Percentiles rank a stretch among this genome's conserved stretches.
Conservation (phyloP, 2,113 vertebrate species). For the Dolichotis patagonum region DNA sequence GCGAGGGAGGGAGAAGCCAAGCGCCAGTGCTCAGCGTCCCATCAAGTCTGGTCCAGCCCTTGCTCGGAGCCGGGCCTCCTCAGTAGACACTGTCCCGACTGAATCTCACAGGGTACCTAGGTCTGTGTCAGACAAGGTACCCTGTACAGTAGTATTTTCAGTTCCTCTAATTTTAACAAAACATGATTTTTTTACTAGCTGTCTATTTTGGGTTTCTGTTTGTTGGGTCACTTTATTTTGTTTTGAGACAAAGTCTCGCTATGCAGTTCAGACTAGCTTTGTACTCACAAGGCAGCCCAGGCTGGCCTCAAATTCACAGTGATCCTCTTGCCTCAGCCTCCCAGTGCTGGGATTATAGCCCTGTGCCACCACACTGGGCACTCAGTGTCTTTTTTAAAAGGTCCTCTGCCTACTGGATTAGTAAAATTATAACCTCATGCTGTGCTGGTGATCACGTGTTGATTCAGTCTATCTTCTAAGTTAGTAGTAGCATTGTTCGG, state of each 20-base stretch:
- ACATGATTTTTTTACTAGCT: not conserved
- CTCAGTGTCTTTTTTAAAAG: not conserved
- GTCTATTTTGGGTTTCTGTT: not conserved
- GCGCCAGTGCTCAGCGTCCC: not conserved
- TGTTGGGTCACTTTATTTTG: not conserved
- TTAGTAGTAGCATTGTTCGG: not conserved
- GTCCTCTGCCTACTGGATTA: not conserved
- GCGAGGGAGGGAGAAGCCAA: rapidly evolving
- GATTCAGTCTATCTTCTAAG: rapidly evolving
- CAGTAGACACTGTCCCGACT: rapidly evolving
- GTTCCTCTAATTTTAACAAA: not conserved
- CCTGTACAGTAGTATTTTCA: not conserved
- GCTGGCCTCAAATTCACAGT: not conserved
- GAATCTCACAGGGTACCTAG: not conserved
- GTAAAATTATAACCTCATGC: not conserved
- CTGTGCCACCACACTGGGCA: not conserved
- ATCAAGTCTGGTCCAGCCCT: not conserved
- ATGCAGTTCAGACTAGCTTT: not conserved
- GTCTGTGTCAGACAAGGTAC: not conserved
- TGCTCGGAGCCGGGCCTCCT: not conserved
- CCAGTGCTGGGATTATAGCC: not conserved
- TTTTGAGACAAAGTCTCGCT: not conserved
- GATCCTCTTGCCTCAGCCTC: not conserved
- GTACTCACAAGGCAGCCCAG: not conserved
- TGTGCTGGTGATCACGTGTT: not conserved